These are phyloP conservation scores for Saccopteryx leptura DNA, from an alignment of 2,113 vertebrate genomes.

Conservation along the genomic window DNA sequence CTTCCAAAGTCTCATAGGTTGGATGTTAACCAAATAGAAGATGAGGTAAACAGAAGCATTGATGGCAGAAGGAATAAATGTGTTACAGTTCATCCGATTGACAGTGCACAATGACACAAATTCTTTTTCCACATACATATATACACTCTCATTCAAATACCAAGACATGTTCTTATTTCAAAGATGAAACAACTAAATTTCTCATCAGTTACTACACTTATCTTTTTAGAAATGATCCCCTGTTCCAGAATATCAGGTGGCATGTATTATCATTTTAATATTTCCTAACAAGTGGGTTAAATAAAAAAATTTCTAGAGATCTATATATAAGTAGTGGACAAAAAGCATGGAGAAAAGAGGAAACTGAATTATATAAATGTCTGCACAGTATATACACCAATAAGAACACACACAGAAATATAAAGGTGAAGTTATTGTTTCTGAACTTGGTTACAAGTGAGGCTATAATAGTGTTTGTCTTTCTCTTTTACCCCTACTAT, in stretches of 20 bases:
- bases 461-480: not conserved
- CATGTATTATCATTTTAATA: not conserved
- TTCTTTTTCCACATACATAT: not conserved
- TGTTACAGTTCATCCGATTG: not conserved
- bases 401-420: too few species aligned
- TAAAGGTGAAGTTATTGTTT: not conserved
- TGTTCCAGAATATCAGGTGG: not conserved
- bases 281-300: not conserved
- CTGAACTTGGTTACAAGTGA: not conserved
- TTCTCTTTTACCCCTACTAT: not conserved
- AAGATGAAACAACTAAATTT: not conserved
- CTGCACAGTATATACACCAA: too few species aligned
- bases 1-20: not conserved
- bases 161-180: not conserved
- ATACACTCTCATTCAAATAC: not conserved
- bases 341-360: not conserved
- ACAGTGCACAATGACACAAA: not conserved
- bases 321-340: not conserved
- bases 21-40: not conserved
- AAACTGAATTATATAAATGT: not conserved
- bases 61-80: not conserved
- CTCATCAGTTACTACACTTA: not conserved
- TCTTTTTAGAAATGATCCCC: not conserved
- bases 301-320: not conserved
- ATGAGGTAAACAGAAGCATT: not conserved